These are phyloP conservation scores for Drosophila acutilabella DNA, from an alignment of 2,888 invertebrate genomes.

Conservation along the genomic window DNA sequence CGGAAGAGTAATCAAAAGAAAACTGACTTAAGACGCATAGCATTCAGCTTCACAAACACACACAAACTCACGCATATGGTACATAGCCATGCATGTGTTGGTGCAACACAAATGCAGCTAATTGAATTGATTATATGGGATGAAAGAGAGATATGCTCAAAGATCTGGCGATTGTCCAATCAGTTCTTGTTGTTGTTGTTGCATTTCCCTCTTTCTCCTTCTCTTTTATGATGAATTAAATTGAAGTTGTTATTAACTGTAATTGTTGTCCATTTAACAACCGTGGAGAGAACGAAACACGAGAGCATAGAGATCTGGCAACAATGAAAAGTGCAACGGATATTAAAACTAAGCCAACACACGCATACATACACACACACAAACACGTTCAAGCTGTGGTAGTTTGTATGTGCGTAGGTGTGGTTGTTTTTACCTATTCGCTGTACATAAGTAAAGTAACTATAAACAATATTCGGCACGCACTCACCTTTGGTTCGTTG, in stretches of 20 bases:
- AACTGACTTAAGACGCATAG: constrained; percentile 52
- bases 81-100: constrained; percentile 8
- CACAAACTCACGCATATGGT: constrained; percentile 13
- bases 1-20: constrained; percentile 53
- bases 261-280: constrained; percentile 55
- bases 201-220: constrained; percentile 29
- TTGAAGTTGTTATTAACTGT: constrained; percentile 75
- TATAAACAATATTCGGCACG: constrained; percentile 73
- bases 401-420: constrained; percentile 36
- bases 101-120: constrained; percentile 60
- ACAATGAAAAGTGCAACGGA: constrained; percentile 47
- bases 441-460: constrained; percentile 32
- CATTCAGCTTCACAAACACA: constrained; percentile 34
- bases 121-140: constrained; percentile 63
- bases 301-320: constrained; percentile 31
- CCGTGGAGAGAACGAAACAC: neutral
- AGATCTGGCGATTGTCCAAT: constrained; percentile 46
- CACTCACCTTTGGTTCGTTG: constrained; percentile 67
- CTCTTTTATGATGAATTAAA: constrained; percentile 56
- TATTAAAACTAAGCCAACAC: constrained; percentile 43
- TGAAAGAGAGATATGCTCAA: constrained; percentile 13
- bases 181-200: constrained; percentile 40
- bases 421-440: constrained; percentile 13
- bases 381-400: neutral
- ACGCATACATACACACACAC: constrained; percentile 10